Evolutionary conservation across 2,888 invertebrate species (phyloP).

Genomic region (Diadegma fenestrale): DNA sequence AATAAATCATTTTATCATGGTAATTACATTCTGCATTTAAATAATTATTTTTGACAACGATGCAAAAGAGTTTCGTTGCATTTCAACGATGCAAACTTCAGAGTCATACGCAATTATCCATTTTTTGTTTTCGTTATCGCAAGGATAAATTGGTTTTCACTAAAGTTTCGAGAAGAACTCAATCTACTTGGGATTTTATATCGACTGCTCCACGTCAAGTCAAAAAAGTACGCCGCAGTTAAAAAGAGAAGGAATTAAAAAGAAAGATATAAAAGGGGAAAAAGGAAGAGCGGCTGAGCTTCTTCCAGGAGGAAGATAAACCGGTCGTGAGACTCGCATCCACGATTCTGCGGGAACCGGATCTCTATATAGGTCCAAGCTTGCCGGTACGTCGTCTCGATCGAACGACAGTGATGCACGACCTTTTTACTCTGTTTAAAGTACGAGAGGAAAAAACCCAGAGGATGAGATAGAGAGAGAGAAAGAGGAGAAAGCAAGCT

Average conservation of each 20-base stretch:
- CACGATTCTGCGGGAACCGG: slow-evolving; percentile 28
- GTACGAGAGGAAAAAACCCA: slow-evolving; percentile 7
- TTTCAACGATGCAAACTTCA: too few relatives aligned
- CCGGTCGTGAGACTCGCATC: slow-evolving; percentile 42
- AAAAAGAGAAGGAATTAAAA: not conserved
- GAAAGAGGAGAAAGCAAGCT: slow-evolving; percentile 22
- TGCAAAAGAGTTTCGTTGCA: too few relatives aligned
- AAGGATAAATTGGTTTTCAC: slow-evolving; percentile 40
- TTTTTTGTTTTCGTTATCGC: not conserved
- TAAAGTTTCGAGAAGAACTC: not conserved
- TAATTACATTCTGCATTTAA: too few relatives aligned
- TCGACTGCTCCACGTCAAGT: slow-evolving; percentile 7
- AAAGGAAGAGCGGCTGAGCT: slow-evolving; percentile 9
- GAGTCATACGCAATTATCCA: too few relatives aligned
- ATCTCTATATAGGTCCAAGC: slow-evolving; percentile 23
- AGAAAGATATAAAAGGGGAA: slow-evolving; percentile 13
- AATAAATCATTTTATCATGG: too few relatives aligned
- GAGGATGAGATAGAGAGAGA: not conserved
- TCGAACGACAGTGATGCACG: slow-evolving; percentile 65
- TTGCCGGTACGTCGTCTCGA: slow-evolving; percentile 29
- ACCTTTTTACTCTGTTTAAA: slow-evolving; percentile 51
- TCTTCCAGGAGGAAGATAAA: slow-evolving; percentile 57
- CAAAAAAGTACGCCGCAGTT: not conserved
- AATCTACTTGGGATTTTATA: slow-evolving; percentile 27
- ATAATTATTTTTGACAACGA: too few relatives aligned